Evolutionary conservation across 2,888 invertebrate genomes (phyloP), one percentile per base, ranked within the genome.

Genomic region (Eutolmus rufibarbis): DNA sequence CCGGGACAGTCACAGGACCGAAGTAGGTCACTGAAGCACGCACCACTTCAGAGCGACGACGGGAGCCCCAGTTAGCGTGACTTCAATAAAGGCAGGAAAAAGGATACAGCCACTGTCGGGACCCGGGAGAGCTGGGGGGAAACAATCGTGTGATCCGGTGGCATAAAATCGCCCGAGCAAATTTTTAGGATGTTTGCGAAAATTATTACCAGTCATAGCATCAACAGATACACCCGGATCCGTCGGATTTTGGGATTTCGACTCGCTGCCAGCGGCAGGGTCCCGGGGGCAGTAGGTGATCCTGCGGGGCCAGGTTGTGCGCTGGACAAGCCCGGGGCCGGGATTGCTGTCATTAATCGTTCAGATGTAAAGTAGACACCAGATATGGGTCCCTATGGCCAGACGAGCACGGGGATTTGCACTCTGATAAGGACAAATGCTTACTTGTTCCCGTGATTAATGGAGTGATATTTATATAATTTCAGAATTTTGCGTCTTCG

Each of bases 351-450:
- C 88, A 88, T 88, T 88, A 84, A 88, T 88, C 86, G 87, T 88
- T 84, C 56, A 57, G 77, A 87, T 86, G 87, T 88, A 86, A 86
- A 87, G 84, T 88, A 84, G 87, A 88, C 87, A 88, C 78, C 76
- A 88, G 86, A 74, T 74, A 57, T 79, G 85, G 77, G 76, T 86
- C 87, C 43, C 78, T 87, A 77, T 57, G 84, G 76, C 56, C 78
- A 86, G 81, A 87, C 85, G 87, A 87, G 87, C 43, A 87, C 87
- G 86, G 87, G 88, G 88, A 87, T 87, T 88, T 88, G 86, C 87
- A 88, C 87, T 88, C 86, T 87, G 88, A 88, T 88, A 88, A 88
- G 88, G 87, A 88, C 88, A 88, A 88, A 87, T 88, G 88, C 87
- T 86, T 82, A 85, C 88, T 88, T 87, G 88, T 88, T 81, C 76